Evolutionary conservation across 2,113 vertebrate genomes (phyloP).

Genomic region (Tupaia tana): DNA sequence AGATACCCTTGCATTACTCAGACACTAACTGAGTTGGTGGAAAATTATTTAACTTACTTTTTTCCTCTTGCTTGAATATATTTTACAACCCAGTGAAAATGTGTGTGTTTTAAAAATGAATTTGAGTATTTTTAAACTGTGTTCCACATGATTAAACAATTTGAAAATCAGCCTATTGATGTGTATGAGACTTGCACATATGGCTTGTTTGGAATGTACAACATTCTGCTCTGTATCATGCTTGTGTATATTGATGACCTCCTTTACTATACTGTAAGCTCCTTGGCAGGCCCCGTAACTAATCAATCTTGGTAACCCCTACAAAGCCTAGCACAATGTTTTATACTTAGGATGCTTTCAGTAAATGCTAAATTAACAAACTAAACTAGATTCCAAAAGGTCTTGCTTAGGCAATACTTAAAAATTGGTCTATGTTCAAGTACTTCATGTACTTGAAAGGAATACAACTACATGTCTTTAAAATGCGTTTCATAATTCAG

Average conservation of each 20-base stretch:
- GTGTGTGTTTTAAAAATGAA: not conserved
- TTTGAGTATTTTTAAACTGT: slow-evolving; percentile 19
- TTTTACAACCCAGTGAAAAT: slow-evolving; percentile 33
- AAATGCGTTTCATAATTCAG: slow-evolving; percentile 42
- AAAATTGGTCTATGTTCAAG: not conserved
- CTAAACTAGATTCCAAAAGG: slow-evolving; percentile 26
- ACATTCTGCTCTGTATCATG: not conserved
- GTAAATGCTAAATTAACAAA: slow-evolving; percentile 40
- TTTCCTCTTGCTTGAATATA: not conserved
- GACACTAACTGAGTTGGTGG: slow-evolving; percentile 16
- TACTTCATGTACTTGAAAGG: slow-evolving; percentile 29
- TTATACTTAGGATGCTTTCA: slow-evolving; percentile 44
- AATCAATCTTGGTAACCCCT: not conserved
- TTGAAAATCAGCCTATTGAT: slow-evolving; percentile 37
- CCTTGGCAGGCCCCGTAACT: not conserved
- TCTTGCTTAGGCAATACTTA: not conserved
- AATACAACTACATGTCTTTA: not conserved
- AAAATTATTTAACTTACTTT: slow-evolving; percentile 13
- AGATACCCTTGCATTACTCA: not conserved
- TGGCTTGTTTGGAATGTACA: not conserved
- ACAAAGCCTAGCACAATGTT: not conserved
- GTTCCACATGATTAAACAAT: not conserved
- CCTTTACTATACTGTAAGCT: not conserved
- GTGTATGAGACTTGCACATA: not conserved
- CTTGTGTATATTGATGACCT: not conserved